A percentile compares a stretch with the other conserved stretches of the same genome.
phyloP scores from a whole-genome alignment of 2,888 invertebrate species.

The Monopis laevigella region DNA sequence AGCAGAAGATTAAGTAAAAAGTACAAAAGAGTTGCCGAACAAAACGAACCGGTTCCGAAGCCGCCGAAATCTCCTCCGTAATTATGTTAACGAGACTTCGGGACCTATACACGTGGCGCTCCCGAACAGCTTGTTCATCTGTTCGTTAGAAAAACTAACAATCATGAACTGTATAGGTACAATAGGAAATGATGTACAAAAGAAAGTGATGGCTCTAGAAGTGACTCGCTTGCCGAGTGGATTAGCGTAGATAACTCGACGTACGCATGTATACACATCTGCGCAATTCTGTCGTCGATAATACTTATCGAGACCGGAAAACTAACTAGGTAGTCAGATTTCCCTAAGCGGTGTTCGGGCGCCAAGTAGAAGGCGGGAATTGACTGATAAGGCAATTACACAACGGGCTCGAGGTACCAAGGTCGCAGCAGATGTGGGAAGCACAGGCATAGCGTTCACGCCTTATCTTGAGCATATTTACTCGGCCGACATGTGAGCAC shows the following conservation, averaged over 20 bases:
- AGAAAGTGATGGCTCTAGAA: no score
- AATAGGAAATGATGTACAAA: no score
- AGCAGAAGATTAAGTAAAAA: conserved; percentile 34
- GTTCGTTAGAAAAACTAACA: conserved; percentile 34
- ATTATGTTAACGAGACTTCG: conserved; percentile 49
- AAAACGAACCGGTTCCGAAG: conserved; percentile 43
- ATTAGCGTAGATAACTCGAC: no score
- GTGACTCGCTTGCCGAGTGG: no score
- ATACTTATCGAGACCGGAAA: conserved; percentile 58
- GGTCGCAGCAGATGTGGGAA: conserved; percentile 64
- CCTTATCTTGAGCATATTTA: conserved; percentile 56
- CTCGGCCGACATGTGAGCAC: conserved; percentile 27
- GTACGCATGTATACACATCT: no score
- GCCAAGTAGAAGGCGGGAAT: conserved; percentile 38
- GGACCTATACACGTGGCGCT: conserved; percentile 29
- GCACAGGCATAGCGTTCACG: conserved; percentile 54
- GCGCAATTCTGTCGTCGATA: conserved; percentile 25
- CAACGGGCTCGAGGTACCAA: conserved; percentile 53
- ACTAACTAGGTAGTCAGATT: conserved; percentile 36
- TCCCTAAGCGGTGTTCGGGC: conserved; percentile 31
- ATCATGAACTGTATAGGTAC: conserved; percentile 42
- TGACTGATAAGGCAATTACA: conserved; percentile 61
- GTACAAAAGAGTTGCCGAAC: conserved; percentile 31
- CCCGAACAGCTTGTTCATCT: conserved; percentile 25
- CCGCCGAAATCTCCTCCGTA: conserved; percentile 40